Base-by-base conservation (phyloP, 2,797 vertebrate genomes). In the Neostethus bicornis region DNA sequence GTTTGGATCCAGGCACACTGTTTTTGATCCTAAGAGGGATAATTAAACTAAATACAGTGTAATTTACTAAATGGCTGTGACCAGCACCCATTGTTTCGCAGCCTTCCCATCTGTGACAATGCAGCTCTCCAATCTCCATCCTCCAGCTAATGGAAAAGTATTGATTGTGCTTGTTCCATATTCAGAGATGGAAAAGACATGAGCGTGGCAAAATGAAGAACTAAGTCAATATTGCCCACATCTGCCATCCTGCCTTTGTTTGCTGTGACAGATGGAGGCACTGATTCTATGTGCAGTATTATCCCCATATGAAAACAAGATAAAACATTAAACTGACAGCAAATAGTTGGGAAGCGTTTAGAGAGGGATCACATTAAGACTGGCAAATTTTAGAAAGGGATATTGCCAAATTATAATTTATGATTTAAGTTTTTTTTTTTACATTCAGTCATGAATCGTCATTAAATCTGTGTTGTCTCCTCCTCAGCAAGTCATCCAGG, bases 91-190 rank as follows among this genome's bases (percentile, higher is more conserved):
- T 73, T 80, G 81, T 83, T 70, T 51, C 60, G 69, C 50, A 53
- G 78, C 64, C 46, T 10, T 24, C 19, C 79, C 83, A 80, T 83
- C 80, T 81, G 79, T 86, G 81, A 77, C 72, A 64, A 71, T 32
- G 66, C 62, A 55, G 55, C 51, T 79, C 21, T 75, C 83, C 85
- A 80, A 81, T 85, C 85, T 69, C 52, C 39, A 61, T 31, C 69
- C 73, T 70, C 79, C 45, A 60, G 76, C 86, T 91, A 92, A 91
- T 92, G 90, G 91, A 91, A 83, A 87, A 79, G 79, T 88, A 92
- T 90, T 80, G 90, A 93, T 92, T 75, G 42, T 41, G 37, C 14
- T 53, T 80, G 79, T 78, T 86, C 79, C 84, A 85, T 81, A 88
- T 90, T 86, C 80, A 79, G 69, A 63, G 56, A 50, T 54, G 13